phyloP scores from a whole-genome alignment of 2,797 vertebrate species.

The Mus caroli region DNA sequence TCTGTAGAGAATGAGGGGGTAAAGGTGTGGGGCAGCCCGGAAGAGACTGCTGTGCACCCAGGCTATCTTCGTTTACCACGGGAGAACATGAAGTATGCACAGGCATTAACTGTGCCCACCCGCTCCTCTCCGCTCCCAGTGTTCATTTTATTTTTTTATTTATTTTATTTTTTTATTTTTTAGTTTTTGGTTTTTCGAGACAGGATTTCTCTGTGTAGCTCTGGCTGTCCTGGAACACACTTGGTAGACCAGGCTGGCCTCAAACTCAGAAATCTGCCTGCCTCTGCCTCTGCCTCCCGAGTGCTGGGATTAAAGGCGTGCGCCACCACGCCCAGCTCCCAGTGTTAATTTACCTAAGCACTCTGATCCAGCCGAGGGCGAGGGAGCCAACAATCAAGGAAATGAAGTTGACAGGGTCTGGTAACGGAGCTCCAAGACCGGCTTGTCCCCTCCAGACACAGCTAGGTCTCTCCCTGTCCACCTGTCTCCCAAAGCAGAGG shows the following conservation, averaged over 20 bases:
- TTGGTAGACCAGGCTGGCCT: too few species aligned
- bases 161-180: too few species aligned
- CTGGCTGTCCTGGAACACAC: too few species aligned
- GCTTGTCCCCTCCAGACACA: neutral
- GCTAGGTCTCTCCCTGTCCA: neutral
- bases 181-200: too few species aligned
- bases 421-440: neutral
- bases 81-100: rapidly evolving
- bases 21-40: neutral
- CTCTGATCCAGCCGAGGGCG: neutral
- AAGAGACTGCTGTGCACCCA: neutral
- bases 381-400: neutral
- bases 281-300: too few species aligned
- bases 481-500: conserved; percentile 12
- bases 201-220: too few species aligned
- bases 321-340: neutral
- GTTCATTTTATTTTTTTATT: neutral
- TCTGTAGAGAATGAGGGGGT: neutral
- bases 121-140: neutral
- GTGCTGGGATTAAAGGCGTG: too few species aligned
- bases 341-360: neutral
- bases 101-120: conserved; percentile 57
- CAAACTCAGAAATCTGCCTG: too few species aligned
- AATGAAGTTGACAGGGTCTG: conserved; percentile 55
- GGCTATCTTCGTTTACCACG: conserved; percentile 42